Base-by-base conservation (phyloP, 1,140 invertebrate genomes). In the Antheraea pernyi region DNA sequence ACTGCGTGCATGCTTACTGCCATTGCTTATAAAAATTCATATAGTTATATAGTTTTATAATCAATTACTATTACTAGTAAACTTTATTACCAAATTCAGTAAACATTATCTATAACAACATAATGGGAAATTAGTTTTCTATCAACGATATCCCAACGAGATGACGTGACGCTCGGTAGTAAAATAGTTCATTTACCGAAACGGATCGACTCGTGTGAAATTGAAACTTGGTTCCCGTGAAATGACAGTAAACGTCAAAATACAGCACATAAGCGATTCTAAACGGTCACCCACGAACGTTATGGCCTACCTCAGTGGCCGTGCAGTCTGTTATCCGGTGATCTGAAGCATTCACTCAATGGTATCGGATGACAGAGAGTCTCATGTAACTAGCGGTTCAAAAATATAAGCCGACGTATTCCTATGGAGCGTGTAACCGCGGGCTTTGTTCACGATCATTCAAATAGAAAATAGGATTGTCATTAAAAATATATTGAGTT, bases 301-400 rank as follows among this genome's bases (percentile, higher is more conserved):
- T 72, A 69, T 71, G 71, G 76, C 79, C 82, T 83, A 86, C 88
- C 82, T 82, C 83, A 86, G 83, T 85, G 83, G 85, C 84, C 73
- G 67, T 65, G 69, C 67, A 59, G 22, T 75, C 77, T 71, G 80
- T 84, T 85, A 91, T 83, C 77, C 78, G 78, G 79, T 78, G 77
- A 88, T 84, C 85, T 80, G 78, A 48, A 74, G 19, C 70, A 74
- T 79, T 76, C 22, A 79, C 73, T 73, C 73, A 76, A 80, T 68
- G 75, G 72, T 83, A 83, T 86, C 74, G 72, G 65, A 82, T 82
- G 74, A 80, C 83, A 73, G 65, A 70, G 68, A 13, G 36, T 59
- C 48, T 67, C 65, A 39, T 77, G 67, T 69, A 62, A 71, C 65
- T 59, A 60, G 65, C 19, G 70, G 76, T 75, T 75, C 69, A 76